These are phyloP conservation scores for Cirrhinus molitorella DNA, from an alignment of 2,797 vertebrate species.

Conservation along the genomic window DNA sequence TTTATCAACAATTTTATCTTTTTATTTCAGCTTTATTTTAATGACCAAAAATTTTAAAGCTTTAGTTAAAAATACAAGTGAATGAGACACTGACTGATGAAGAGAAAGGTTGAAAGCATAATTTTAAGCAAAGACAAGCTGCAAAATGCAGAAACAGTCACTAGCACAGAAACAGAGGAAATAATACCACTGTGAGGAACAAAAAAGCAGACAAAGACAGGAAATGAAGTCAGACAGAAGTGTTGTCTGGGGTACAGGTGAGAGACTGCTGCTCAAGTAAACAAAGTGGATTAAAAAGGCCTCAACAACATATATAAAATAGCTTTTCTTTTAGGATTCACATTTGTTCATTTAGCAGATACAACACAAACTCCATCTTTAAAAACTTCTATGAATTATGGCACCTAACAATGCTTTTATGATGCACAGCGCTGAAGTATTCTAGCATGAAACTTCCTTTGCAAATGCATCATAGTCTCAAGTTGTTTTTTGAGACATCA, in stretches of 20 bases:
- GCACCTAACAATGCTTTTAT: background rate
- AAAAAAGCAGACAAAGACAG: slow-evolving; percentile 56
- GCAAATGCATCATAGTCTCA: background rate
- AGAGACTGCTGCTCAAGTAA: slow-evolving; percentile 40
- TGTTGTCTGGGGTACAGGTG: slow-evolving; percentile 43
- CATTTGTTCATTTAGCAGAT: background rate
- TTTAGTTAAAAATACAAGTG: too few species aligned
- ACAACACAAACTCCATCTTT: background rate
- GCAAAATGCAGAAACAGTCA: slow-evolving; percentile 23
- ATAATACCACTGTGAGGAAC: slow-evolving; percentile 57
- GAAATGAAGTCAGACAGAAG: slow-evolving; percentile 45
- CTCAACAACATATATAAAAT: background rate
- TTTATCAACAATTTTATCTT: background rate
- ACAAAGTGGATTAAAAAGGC: slow-evolving; percentile 1
- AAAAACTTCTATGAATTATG: background rate
- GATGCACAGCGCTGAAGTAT: background rate
- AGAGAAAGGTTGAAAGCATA: background rate
- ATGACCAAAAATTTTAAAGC: too few species aligned
- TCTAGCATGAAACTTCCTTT: background rate
- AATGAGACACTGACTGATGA: background rate
- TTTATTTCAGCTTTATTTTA: too few species aligned
- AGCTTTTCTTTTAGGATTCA: background rate
- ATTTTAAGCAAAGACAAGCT: background rate
- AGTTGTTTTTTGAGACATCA: too few species aligned
- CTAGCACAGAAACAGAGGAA: slow-evolving; percentile 35